Conservation (phyloP, 1,140 invertebrate species). For the Diachasma alloeum region DNA sequence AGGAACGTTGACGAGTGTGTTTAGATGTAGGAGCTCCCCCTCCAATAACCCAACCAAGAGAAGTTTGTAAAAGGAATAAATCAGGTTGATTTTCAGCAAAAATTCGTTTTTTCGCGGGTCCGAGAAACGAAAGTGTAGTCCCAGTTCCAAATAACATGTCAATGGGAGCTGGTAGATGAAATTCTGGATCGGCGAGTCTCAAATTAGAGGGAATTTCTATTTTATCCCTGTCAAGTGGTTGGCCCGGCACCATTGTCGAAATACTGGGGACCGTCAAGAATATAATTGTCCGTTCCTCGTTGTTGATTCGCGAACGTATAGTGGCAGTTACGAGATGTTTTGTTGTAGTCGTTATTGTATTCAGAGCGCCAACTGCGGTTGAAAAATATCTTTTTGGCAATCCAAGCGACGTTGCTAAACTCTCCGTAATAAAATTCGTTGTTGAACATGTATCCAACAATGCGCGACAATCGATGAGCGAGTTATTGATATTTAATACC, state of each 20-base stretch:
- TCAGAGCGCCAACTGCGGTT: neutral
- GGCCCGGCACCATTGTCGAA: neutral
- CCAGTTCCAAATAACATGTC: conserved; percentile 35
- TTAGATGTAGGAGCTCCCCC: neutral
- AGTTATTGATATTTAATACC: neutral
- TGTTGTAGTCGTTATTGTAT: neutral
- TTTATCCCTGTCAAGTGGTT: neutral
- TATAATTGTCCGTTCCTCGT: neutral
- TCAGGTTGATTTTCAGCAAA: neutral
- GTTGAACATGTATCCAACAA: neutral
- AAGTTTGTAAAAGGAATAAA: no score
- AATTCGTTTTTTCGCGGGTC: conserved; percentile 26
- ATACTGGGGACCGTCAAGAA: neutral
- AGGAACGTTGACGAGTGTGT: conserved; percentile 17
- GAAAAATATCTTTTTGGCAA: neutral
- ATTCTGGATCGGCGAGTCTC: conserved; percentile 32
- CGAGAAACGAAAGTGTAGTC: conserved; percentile 31
- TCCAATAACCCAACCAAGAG: conserved; percentile 30
- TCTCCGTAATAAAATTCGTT: neutral
- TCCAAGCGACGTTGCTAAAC: neutral
- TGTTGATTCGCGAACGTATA: neutral
- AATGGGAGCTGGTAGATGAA: conserved; percentile 28
- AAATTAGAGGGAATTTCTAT: neutral
- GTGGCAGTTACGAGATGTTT: neutral
- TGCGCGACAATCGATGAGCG: neutral